phyloP scores from a whole-genome alignment of 2,797 vertebrate genomes.

The Peromyscus aztecus region DNA sequence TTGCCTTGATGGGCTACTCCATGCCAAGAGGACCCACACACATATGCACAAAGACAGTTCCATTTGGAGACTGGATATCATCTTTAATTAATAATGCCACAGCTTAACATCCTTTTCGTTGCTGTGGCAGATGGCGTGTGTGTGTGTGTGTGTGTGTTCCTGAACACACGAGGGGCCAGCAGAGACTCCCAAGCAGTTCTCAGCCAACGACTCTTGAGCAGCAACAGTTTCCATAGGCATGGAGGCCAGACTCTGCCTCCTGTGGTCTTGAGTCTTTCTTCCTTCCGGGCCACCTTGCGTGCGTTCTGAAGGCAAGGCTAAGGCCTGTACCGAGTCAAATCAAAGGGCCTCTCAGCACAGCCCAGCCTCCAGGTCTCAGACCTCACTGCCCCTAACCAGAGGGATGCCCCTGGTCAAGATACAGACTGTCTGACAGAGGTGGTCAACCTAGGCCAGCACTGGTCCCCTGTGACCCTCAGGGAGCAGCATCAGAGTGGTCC shows the following conservation, averaged over 20 bases:
- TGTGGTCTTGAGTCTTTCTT: neutral
- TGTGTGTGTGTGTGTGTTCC: slow-evolving; percentile 79
- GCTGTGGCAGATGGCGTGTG: slow-evolving; percentile 79
- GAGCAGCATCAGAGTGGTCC: slow-evolving; percentile 69
- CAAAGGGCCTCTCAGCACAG: slow-evolving; percentile 49
- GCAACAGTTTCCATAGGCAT: slow-evolving; percentile 29
- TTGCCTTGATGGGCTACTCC: neutral
- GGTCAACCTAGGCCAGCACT: neutral
- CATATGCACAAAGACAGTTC: slow-evolving; percentile 80
- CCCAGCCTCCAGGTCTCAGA: slow-evolving; percentile 6
- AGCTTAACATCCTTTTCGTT: slow-evolving; percentile 73
- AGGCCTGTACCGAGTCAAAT: neutral
- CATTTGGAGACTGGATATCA: slow-evolving; percentile 86
- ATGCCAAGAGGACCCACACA: slow-evolving; percentile 37
- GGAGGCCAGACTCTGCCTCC: neutral
- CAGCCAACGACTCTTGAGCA: slow-evolving; percentile 62
- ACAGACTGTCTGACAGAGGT: slow-evolving; percentile 35
- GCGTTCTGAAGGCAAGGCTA: slow-evolving; percentile 27
- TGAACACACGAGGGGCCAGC: slow-evolving; percentile 73
- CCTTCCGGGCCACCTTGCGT: neutral
- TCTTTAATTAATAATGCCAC: slow-evolving; percentile 86
- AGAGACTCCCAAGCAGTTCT: slow-evolving; percentile 63
- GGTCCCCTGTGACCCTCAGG: slow-evolving; percentile 16
- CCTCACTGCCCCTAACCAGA: slow-evolving; percentile 39
- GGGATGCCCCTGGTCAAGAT: neutral